phyloP scores from a whole-genome alignment of 2,797 vertebrate genomes.

The Rhinogobio ventralis region DNA sequence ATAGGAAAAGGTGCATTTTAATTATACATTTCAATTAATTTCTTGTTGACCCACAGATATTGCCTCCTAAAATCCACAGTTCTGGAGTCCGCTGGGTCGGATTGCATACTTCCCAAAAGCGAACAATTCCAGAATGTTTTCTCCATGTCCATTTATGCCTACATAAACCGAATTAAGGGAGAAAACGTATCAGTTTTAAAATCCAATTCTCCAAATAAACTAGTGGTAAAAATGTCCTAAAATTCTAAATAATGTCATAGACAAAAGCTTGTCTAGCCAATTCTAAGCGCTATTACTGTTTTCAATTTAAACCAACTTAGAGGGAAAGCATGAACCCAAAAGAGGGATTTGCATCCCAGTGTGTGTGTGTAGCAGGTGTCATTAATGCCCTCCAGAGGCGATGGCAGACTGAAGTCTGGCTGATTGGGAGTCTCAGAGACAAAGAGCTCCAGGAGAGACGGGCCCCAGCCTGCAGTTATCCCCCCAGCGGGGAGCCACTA shows the following conservation, averaged over 20 bases:
- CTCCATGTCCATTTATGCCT: background rate
- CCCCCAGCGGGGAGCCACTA: conserved; percentile 64
- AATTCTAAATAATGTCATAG: conserved; percentile 17
- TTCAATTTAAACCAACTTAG: conserved; percentile 54
- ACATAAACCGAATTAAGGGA: background rate
- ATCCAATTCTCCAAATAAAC: background rate
- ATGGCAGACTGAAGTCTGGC: conserved; percentile 61
- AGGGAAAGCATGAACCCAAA: conserved; percentile 41
- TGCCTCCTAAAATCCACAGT: background rate
- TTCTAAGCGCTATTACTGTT: conserved; percentile 37
- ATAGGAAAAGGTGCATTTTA: background rate
- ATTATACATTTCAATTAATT: background rate
- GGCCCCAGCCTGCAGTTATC: conserved; percentile 66
- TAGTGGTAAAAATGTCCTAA: background rate
- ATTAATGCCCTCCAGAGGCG: conserved; percentile 65
- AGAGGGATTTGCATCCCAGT: conserved; percentile 55
- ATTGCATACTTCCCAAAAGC: background rate
- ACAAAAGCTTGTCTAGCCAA: conserved; percentile 22
- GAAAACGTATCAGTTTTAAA: background rate
- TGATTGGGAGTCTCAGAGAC: conserved; percentile 65
- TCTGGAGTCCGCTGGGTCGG: background rate
- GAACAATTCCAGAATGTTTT: background rate
- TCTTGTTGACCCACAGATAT: background rate
- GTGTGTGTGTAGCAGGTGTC: conserved; percentile 56
- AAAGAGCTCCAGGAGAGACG: conserved; percentile 62